Evolutionary conservation across 2,113 vertebrate species (phyloP).

Genomic region (Stigmatopora argus): DNA sequence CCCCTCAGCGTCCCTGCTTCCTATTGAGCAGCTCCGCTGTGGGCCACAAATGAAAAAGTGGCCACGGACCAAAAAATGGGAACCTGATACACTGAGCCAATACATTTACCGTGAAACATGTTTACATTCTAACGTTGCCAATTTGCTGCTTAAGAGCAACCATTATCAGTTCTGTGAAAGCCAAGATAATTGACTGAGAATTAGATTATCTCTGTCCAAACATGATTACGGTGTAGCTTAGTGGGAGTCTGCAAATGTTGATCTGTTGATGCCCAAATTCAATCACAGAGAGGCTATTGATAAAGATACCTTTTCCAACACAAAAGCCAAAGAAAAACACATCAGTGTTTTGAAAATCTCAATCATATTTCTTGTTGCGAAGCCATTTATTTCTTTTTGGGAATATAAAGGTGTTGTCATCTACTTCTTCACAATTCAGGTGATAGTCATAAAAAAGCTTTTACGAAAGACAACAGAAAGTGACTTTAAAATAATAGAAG

Average conservation of each 20-base stretch:
- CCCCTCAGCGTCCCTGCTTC: slow-evolving; percentile 15
- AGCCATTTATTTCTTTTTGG: slow-evolving; percentile 6
- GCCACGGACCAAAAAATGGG: slow-evolving; percentile 35
- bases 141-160: slow-evolving; percentile 60
- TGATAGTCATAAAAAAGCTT: not conserved
- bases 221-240: slow-evolving; percentile 58
- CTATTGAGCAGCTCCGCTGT: slow-evolving; percentile 8
- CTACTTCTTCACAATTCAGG: not conserved
- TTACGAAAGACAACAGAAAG: too few relatives aligned
- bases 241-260: slow-evolving; percentile 49
- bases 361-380: not conserved
- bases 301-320: slow-evolving; percentile 28
- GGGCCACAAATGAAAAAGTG: slow-evolving; percentile 37
- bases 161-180: slow-evolving; percentile 57
- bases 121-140: slow-evolving; percentile 64
- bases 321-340: slow-evolving; percentile 10
- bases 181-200: slow-evolving; percentile 63
- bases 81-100: slow-evolving; percentile 51
- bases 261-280: slow-evolving; percentile 56
- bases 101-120: slow-evolving; percentile 56
- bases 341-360: slow-evolving; percentile 14
- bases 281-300: slow-evolving; percentile 53
- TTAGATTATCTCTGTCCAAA: slow-evolving; percentile 65
- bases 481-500: too few relatives aligned
- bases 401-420: not conserved